A percentile compares a stretch with the other conserved stretches of the same genome.
Evolutionary conservation across 2,888 invertebrate species (phyloP).

Genomic region (Drosophila kokeensis): DNA sequence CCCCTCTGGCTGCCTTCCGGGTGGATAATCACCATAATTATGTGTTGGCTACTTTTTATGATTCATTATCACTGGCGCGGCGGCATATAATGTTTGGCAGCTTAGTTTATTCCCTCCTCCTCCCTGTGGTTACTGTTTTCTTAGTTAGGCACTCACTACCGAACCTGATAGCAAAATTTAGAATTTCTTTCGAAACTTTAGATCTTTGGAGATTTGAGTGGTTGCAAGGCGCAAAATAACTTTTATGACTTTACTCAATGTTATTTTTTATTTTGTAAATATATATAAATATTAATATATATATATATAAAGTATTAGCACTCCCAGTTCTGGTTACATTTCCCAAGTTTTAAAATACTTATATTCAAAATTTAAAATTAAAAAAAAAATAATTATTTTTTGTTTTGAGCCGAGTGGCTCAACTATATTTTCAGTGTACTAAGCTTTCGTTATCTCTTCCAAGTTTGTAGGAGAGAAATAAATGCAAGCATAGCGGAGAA

Average conservation of each 20-base stretch:
- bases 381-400: background rate
- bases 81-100: background rate
- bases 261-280: background rate
- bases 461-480: background rate
- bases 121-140: background rate
- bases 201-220: background rate
- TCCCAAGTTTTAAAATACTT: background rate
- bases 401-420: background rate
- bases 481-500: background rate
- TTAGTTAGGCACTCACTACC: no score
- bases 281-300: background rate
- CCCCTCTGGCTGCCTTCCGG: background rate
- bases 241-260: background rate
- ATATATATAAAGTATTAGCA: background rate
- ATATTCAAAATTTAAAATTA: background rate
- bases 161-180: background rate
- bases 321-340: background rate
- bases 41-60: constrained; percentile 63
- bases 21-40: constrained; percentile 70
- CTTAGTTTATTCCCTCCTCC: background rate
- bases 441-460: constrained; percentile 27
- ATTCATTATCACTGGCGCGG: constrained; percentile 53
- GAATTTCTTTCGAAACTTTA: background rate
- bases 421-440: background rate
- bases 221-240: background rate